phyloP scores from a whole-genome alignment of 2,888 invertebrate species.

The Cerastis leucographa region DNA sequence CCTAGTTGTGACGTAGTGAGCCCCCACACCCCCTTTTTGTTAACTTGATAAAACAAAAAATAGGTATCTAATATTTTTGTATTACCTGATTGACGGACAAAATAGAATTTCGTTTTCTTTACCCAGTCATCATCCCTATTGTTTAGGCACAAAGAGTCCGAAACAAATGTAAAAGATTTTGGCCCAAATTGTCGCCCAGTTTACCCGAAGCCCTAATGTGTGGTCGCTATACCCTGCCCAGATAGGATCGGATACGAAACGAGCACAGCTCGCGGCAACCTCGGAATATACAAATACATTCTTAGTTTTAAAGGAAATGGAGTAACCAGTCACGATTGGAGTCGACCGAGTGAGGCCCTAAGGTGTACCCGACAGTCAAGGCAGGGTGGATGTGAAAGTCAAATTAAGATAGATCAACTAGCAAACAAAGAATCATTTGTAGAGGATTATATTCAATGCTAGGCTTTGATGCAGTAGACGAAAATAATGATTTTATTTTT shows the following conservation, averaged over 20 bases:
- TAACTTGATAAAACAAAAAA: too few relatives aligned
- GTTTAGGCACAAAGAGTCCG: background rate
- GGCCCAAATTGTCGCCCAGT: slow-evolving; percentile 1
- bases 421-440: background rate
- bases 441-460: background rate
- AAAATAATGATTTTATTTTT: background rate
- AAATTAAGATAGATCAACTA: background rate
- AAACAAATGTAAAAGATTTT: background rate
- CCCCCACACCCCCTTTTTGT: too few relatives aligned
- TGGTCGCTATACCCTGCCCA: slow-evolving; percentile 15
- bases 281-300: slow-evolving; percentile 25
- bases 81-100: too few relatives aligned
- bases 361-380: background rate
- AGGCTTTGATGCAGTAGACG: background rate
- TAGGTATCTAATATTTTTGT: too few relatives aligned
- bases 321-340: slow-evolving; percentile 45
- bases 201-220: slow-evolving; percentile 5
- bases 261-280: slow-evolving; percentile 31
- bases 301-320: slow-evolving; percentile 38
- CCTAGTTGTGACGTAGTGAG: too few relatives aligned
- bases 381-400: slow-evolving; percentile 1
- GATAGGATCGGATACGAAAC: slow-evolving; percentile 34
- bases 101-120: too few relatives aligned
- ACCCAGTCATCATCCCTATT: too few relatives aligned
- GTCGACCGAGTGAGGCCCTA: slow-evolving; percentile 2